A percentile compares a stretch with the other conserved stretches of the same genome.
Conservation (phyloP, 2,113 vertebrate species). For the Oplegnathus fasciatus region DNA sequence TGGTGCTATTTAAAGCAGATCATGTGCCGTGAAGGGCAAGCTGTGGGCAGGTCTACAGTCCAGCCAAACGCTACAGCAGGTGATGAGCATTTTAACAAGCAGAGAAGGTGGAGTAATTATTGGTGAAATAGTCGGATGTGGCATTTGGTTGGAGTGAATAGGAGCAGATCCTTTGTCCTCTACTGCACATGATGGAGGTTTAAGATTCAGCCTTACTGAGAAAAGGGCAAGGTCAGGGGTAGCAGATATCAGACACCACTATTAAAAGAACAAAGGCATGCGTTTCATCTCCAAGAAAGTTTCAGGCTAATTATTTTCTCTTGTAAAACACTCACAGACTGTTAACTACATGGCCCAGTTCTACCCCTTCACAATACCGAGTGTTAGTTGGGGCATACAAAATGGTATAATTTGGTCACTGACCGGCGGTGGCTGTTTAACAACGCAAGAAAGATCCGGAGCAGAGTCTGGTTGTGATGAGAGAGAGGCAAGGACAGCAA, state of each 20-base stretch:
- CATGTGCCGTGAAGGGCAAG: slow-evolving; percentile 31
- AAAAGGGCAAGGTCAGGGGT: background rate
- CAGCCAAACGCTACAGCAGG: slow-evolving; percentile 8
- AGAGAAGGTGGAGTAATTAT: slow-evolving; percentile 16
- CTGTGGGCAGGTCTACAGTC: slow-evolving; percentile 25
- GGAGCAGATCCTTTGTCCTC: slow-evolving; percentile 1
- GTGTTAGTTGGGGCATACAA: slow-evolving; percentile 39
- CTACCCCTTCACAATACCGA: slow-evolving; percentile 9
- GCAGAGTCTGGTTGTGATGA: slow-evolving; percentile 25
- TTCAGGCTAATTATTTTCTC: slow-evolving; percentile 15
- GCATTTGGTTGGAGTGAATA: background rate
- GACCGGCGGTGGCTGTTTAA: slow-evolving; percentile 46
- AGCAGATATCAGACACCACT: background rate
- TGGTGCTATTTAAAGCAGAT: slow-evolving; percentile 56
- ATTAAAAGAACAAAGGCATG: background rate
- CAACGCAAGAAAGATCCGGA: slow-evolving; percentile 27
- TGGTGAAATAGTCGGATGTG: slow-evolving; percentile 21
- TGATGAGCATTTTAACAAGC: slow-evolving; percentile 27
- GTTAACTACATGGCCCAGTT: slow-evolving; percentile 1
- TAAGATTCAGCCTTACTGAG: slow-evolving; percentile 16
- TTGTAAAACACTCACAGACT: slow-evolving; percentile 15
- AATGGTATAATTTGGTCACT: slow-evolving; percentile 50
- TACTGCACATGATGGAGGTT: slow-evolving; percentile 2
- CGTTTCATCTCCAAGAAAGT: background rate
- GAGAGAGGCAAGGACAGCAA: slow-evolving; percentile 11